A percentile compares a stretch with the other conserved stretches of the same genome.
These are phyloP conservation scores for Sclerodermus sp. DNA, from an alignment of 2,888 invertebrate species.

Conservation along the genomic window DNA sequence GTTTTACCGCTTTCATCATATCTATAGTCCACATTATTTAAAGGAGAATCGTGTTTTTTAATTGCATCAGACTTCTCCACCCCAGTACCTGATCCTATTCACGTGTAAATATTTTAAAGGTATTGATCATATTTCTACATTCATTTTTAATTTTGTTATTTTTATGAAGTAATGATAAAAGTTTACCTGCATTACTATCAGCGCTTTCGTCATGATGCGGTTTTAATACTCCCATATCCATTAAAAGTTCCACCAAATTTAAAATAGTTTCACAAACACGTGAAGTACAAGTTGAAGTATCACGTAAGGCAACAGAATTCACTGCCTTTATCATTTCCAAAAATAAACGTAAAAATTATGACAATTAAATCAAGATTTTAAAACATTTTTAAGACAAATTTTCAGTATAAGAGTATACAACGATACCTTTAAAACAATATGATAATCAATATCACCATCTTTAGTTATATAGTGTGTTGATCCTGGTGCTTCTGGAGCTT, in stretches of 20 bases:
- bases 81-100: slow-evolving; percentile 29
- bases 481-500: slow-evolving; percentile 85
- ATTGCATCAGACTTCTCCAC: slow-evolving; percentile 32
- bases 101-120: too few relatives aligned
- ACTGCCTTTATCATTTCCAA: slow-evolving; percentile 66
- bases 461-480: slow-evolving; percentile 90
- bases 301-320: slow-evolving; percentile 83
- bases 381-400: background rate
- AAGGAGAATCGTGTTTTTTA: slow-evolving; percentile 36
- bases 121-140: too few relatives aligned
- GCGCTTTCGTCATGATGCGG: slow-evolving; percentile 60
- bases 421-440: slow-evolving; percentile 78
- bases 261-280: slow-evolving; percentile 91
- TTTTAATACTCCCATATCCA: slow-evolving; percentile 86
- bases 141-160: too few relatives aligned
- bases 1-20: slow-evolving; percentile 20
- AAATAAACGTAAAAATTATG: slow-evolving; percentile 1
- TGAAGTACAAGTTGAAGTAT: slow-evolving; percentile 79
- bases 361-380: background rate
- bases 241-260: slow-evolving; percentile 86
- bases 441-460: slow-evolving; percentile 91
- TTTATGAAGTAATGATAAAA: too few relatives aligned
- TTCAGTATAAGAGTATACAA: too few relatives aligned
- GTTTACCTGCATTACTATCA: slow-evolving; percentile 59
- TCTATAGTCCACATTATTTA: background rate